phyloP scores from a whole-genome alignment of 2,797 vertebrate species.

The Mormyrus hasselquistii region DNA sequence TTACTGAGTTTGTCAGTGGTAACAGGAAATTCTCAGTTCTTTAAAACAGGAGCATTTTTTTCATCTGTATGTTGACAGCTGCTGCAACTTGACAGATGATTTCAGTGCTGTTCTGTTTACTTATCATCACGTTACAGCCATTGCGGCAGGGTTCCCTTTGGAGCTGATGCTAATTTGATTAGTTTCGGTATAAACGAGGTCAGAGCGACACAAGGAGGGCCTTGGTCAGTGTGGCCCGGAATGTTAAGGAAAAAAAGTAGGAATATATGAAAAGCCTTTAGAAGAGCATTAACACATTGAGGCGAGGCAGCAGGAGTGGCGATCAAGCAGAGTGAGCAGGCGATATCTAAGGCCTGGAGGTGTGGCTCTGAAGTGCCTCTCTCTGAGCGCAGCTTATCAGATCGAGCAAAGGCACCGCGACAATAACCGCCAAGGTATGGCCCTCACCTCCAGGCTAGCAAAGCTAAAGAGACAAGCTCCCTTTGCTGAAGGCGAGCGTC shows the following conservation, averaged over 20 bases:
- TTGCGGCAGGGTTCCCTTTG: not conserved
- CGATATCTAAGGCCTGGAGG: constrained; percentile 35
- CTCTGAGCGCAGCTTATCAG: constrained; percentile 26
- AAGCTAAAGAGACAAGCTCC: constrained; percentile 51
- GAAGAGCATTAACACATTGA: not conserved
- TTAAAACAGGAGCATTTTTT: not conserved
- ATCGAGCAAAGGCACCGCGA: constrained; percentile 45
- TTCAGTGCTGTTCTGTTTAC: not conserved
- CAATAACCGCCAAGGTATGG: constrained; percentile 52
- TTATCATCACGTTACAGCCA: not conserved
- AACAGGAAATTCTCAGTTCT: not conserved
- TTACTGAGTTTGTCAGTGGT: not conserved
- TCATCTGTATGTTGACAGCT: not conserved
- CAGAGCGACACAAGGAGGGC: not conserved
- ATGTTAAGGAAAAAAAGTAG: not conserved
- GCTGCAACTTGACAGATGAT: not conserved
- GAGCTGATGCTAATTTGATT: not conserved
- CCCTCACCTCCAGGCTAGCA: constrained; percentile 55
- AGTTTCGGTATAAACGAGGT: not conserved
- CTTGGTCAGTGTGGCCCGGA: not conserved
- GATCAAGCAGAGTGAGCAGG: constrained; percentile 23
- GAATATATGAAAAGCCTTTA: not conserved
- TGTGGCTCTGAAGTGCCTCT: constrained; percentile 38
- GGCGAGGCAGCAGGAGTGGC: constrained; percentile 11
- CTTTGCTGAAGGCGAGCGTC: constrained; percentile 54